Evolutionary conservation across 2,113 vertebrate genomes (phyloP).

Genomic region (Notiomystis cincta): DNA sequence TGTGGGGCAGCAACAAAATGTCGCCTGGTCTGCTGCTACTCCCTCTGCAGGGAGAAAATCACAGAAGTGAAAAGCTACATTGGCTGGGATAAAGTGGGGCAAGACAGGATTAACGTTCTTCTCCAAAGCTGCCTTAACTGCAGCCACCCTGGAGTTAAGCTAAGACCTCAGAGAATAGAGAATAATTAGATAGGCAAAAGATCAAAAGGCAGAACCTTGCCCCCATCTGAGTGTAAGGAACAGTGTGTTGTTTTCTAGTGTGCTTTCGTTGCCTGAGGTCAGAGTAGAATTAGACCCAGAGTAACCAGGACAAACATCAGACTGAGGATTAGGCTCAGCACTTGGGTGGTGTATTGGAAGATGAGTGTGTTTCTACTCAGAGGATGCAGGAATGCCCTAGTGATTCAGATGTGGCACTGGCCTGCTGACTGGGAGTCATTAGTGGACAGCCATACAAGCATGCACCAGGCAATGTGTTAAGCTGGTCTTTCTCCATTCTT

Average conservation of each 20-base stretch:
- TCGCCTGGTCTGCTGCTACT: neutral
- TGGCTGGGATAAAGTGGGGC: rapidly evolving
- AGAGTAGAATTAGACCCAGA: neutral
- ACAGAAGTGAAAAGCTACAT: neutral
- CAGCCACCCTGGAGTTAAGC: neutral
- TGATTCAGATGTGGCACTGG: neutral
- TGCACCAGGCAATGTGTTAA: neutral
- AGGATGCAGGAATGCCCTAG: neutral
- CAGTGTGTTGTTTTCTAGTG: neutral
- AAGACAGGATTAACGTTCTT: neutral
- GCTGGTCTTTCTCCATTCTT: neutral
- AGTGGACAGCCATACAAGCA: neutral
- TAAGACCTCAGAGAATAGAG: neutral
- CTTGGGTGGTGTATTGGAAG: neutral
- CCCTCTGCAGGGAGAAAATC: neutral
- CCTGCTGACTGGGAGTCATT: neutral
- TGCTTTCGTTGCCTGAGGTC: neutral
- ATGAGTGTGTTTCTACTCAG: neutral
- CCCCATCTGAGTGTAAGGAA: neutral
- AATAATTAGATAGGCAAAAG: neutral
- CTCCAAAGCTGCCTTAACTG: neutral
- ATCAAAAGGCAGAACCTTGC: neutral
- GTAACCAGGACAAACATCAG: neutral
- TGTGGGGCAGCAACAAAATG: rapidly evolving
- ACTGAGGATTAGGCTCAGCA: neutral